Conservation (phyloP, 2,797 vertebrate species). For the Spondyliosoma cantharus region DNA sequence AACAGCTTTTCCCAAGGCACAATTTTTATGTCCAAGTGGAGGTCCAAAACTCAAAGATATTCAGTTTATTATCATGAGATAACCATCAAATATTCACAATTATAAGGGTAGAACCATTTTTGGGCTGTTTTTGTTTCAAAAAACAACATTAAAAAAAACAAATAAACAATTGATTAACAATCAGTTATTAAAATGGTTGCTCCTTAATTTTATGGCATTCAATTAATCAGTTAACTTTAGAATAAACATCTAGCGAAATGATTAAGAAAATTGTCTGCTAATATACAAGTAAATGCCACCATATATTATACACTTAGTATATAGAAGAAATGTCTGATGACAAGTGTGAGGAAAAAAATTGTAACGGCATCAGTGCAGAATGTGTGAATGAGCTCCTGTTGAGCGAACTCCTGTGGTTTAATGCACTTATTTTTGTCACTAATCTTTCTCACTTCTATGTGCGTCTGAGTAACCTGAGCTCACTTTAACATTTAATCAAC, state of each 20-base stretch:
- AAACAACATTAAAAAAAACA: background rate
- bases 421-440: background rate
- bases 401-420: constrained; percentile 18
- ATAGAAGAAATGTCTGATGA: background rate
- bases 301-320: background rate
- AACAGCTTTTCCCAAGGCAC: too few relatives aligned
- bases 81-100: background rate
- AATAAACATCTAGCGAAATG: too few relatives aligned
- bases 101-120: constrained; percentile 1
- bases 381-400: constrained; percentile 1
- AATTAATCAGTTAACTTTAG: background rate
- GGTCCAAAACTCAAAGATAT: too few relatives aligned
- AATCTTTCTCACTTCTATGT: constrained; percentile 15
- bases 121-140: background rate
- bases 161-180: background rate
- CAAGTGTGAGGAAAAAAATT: background rate
- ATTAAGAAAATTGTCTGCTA: background rate
- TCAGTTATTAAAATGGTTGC: background rate
- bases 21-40: too few relatives aligned
- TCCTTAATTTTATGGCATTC: background rate
- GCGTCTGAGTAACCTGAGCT: constrained; percentile 27
- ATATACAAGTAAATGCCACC: background rate
- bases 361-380: background rate
- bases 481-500: constrained; percentile 49
- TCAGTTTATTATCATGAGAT: too few relatives aligned